These are phyloP conservation scores for Carabus problematicus DNA, from an alignment of 2,888 invertebrate species.

Conservation along the genomic window DNA sequence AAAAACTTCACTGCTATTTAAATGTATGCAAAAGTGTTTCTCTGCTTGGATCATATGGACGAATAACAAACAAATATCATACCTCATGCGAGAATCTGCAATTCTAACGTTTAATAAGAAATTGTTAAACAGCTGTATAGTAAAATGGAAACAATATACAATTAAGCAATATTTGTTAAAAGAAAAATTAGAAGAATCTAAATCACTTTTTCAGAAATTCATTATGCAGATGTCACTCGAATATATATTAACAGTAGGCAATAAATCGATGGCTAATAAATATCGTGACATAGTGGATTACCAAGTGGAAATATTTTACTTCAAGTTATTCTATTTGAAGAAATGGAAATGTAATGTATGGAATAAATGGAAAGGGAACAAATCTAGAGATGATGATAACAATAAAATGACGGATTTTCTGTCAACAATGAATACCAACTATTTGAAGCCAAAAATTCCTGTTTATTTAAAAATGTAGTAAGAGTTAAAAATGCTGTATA, in stretches of 20 bases:
- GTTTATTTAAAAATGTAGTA: slow-evolving; percentile 45
- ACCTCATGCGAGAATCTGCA: slow-evolving; percentile 28
- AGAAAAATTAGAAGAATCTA: slow-evolving; percentile 47
- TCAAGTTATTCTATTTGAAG: slow-evolving; percentile 49
- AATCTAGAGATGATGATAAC: slow-evolving; percentile 13
- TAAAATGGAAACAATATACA: slow-evolving; percentile 44
- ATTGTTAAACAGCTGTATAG: slow-evolving; percentile 34
- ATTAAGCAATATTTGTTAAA: slow-evolving; percentile 43
- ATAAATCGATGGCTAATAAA: slow-evolving; percentile 45
- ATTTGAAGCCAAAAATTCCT: slow-evolving; percentile 49
- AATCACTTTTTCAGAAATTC: slow-evolving; percentile 47
- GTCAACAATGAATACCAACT: slow-evolving; percentile 48
- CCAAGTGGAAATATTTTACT: slow-evolving; percentile 45
- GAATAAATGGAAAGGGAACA: slow-evolving; percentile 28
- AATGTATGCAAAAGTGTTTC: slow-evolving; percentile 18
- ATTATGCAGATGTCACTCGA: slow-evolving; percentile 47
- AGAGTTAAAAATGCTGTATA: background rate
- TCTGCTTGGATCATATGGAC: slow-evolving; percentile 24
- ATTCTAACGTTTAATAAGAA: slow-evolving; percentile 24
- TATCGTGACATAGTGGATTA: slow-evolving; percentile 43
- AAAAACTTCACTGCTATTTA: background rate
- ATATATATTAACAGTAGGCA: slow-evolving; percentile 48
- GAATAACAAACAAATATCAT: slow-evolving; percentile 37
- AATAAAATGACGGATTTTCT: background rate
- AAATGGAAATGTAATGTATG: slow-evolving; percentile 50